A percentile compares a stretch with the other conserved stretches of the same genome.
These are phyloP conservation scores for Eupleurogrammus muticus DNA, from an alignment of 2,797 vertebrate species.

Conservation along the genomic window DNA sequence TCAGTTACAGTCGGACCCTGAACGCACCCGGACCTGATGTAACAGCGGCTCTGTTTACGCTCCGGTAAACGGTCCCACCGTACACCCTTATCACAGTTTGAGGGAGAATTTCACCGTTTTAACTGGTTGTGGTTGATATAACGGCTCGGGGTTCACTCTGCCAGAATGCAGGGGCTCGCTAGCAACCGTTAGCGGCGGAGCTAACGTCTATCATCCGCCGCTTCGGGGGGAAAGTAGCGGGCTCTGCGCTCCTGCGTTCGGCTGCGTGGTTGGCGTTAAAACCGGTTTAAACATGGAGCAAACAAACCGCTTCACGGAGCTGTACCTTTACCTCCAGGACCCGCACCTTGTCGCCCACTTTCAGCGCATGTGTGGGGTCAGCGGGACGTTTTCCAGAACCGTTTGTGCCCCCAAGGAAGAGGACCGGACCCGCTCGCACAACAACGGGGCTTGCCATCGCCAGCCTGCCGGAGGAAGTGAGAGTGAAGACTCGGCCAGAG, in stretches of 20 bases:
- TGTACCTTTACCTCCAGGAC: slow-evolving; percentile 85
- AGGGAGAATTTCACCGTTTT: rapidly evolving
- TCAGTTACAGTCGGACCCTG: slow-evolving; percentile 31
- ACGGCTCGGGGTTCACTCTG: slow-evolving; percentile 7
- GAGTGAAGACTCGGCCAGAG: not conserved
- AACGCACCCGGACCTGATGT: not conserved
- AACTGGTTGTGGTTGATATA: not conserved
- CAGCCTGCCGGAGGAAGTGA: slow-evolving; percentile 16
- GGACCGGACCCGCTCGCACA: slow-evolving; percentile 34
- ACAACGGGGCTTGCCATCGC: slow-evolving; percentile 64
- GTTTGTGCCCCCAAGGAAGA: slow-evolving; percentile 1
- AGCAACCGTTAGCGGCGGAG: slow-evolving; percentile 54
- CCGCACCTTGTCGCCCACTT: slow-evolving; percentile 91
- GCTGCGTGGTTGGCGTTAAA: not conserved
- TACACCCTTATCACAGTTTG: rapidly evolving
- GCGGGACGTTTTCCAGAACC: slow-evolving; percentile 67
- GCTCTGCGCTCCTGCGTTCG: slow-evolving; percentile 16
- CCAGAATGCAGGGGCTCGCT: slow-evolving; percentile 40
- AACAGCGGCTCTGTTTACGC: not conserved
- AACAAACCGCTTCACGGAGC: slow-evolving; percentile 40
- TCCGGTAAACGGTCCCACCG: not conserved
- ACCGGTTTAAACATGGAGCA: slow-evolving; percentile 60
- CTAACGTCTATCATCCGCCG: slow-evolving; percentile 36
- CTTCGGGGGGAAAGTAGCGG: slow-evolving; percentile 20
- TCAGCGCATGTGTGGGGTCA: slow-evolving; percentile 91